Evolutionary conservation across 2,797 vertebrate species (phyloP).

Genomic region (Enteromius paludinosus): DNA sequence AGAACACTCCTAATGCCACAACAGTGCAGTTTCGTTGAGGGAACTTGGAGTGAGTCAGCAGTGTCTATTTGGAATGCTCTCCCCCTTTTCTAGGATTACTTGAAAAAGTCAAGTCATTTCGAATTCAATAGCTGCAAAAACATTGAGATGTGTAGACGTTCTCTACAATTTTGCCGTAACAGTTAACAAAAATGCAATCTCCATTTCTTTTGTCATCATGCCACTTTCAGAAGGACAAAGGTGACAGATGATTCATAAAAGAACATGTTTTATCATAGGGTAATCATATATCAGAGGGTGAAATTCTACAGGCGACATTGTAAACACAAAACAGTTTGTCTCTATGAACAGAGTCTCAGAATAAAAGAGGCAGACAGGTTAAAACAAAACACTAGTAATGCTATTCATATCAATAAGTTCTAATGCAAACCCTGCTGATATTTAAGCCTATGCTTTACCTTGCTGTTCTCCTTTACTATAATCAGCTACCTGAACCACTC

Average conservation of each 20-base stretch:
- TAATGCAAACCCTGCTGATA: constrained; percentile 33
- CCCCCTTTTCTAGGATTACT: constrained; percentile 99
- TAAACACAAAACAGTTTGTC: constrained; percentile 79
- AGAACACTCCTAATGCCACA: constrained; percentile 96
- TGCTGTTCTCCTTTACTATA: constrained; percentile 31
- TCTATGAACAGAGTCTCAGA: constrained; percentile 71
- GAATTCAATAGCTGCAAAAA: constrained; percentile 99
- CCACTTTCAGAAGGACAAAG: constrained; percentile 91
- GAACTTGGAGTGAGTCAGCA: constrained; percentile 99
- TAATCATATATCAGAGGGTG: constrained; percentile 75
- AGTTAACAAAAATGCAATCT: constrained; percentile 70
- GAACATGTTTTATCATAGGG: constrained; percentile 78
- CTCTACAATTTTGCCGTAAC: constrained; percentile 76
- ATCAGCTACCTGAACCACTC: constrained; percentile 49
- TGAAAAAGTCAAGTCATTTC: constrained; percentile 99
- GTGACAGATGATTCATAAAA: constrained; percentile 86
- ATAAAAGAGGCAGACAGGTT: constrained; percentile 54
- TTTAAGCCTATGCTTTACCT: constrained; percentile 44
- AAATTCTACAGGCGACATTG: constrained; percentile 80
- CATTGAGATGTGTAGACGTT: constrained; percentile 97
- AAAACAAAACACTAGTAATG: constrained; percentile 52
- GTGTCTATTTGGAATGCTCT: constrained; percentile 98
- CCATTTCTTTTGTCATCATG: constrained; percentile 75
- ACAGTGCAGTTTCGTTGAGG: constrained; percentile 99
- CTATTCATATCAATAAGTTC: constrained; percentile 9